Evolutionary conservation across 2,797 vertebrate species (phyloP), one percentile per base, ranked within the genome.

Genomic region (Dicrostonyx torquatus): DNA sequence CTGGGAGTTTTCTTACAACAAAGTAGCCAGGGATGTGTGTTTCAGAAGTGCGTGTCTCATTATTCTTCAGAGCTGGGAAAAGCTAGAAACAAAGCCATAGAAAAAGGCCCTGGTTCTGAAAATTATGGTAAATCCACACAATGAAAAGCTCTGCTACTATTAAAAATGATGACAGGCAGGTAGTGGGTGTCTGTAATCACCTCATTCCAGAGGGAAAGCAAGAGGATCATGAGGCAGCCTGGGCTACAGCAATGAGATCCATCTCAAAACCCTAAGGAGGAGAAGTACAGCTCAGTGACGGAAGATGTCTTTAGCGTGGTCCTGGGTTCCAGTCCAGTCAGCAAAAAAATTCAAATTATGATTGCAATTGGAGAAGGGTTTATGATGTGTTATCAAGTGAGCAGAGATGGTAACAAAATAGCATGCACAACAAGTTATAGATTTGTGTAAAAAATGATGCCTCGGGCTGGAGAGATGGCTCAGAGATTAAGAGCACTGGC

Each of bases 81-180:
- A 68, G 31, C 37, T 82, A 79, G 90, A 90, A 92, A 66, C n/a
- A 10, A 68, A 55, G 64, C 18, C 5, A 4, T 34, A 80, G 64
- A 66, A 60, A 76, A 91, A 94, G 40, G 17, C 73, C n/a, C 40
- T 58, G 68, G 89, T 83, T 87, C 50, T 40, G 34, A 29, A 90
- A 93, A 72, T 87, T 37, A 64, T 53, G 66, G 53, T 53, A 90
- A 66, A 53, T 58, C 53, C n/a, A 68, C 48, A 31, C 6, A 58
- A 66, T 40, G 48, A 80, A 85, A 90, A 15, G 37, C n/a, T 95
- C 72, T 43, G 20, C 66, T 78, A 17, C 53, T 72, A 48, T 89
- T 95, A 94, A 89, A 95, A 95, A 88, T 18, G 78, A 80, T 78
- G 50, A 13, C 55, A 14, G 72, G 5, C 58, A 10, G 7, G 40